phyloP scores from a whole-genome alignment of 2,888 invertebrate genomes.

The Melanargia galathea region DNA sequence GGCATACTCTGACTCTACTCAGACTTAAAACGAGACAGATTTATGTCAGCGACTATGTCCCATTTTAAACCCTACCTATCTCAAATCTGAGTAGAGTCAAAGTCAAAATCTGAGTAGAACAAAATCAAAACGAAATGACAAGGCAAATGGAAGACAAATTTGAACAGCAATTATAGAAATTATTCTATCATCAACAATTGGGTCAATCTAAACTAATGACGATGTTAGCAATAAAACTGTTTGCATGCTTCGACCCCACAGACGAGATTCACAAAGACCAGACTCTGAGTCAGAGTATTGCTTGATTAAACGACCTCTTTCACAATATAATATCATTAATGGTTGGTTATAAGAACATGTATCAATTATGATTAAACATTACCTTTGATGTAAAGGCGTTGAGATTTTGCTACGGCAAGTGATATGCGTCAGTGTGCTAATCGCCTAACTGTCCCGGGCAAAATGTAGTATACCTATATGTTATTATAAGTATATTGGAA shows the following conservation, averaged over 20 bases:
- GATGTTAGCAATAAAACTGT: slow-evolving; percentile 59
- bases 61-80: too few relatives aligned
- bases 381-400: too few relatives aligned
- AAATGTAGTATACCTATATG: too few relatives aligned
- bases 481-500: too few relatives aligned
- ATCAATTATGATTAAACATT: slow-evolving; percentile 5
- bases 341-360: background rate
- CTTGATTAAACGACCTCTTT: background rate
- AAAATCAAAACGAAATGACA: slow-evolving; percentile 20
- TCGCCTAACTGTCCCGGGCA: too few relatives aligned
- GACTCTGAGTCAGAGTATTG: background rate
- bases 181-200: slow-evolving; percentile 45
- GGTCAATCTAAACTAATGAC: slow-evolving; percentile 46
- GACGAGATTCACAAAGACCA: slow-evolving; percentile 25
- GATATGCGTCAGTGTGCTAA: background rate
- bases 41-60: too few relatives aligned
- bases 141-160: slow-evolving; percentile 29
- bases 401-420: too few relatives aligned
- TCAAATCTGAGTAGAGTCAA: too few relatives aligned
- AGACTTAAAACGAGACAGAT: background rate
- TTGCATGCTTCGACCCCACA: slow-evolving; percentile 58
- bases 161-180: slow-evolving; percentile 42
- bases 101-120: too few relatives aligned
- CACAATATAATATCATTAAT: background rate
- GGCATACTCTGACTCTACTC: too few relatives aligned